A percentile compares a stretch with the other conserved stretches of the same genome.
These are phyloP conservation scores for Chionodraco myersi DNA, from an alignment of 2,113 vertebrate genomes.

Conservation along the genomic window DNA sequence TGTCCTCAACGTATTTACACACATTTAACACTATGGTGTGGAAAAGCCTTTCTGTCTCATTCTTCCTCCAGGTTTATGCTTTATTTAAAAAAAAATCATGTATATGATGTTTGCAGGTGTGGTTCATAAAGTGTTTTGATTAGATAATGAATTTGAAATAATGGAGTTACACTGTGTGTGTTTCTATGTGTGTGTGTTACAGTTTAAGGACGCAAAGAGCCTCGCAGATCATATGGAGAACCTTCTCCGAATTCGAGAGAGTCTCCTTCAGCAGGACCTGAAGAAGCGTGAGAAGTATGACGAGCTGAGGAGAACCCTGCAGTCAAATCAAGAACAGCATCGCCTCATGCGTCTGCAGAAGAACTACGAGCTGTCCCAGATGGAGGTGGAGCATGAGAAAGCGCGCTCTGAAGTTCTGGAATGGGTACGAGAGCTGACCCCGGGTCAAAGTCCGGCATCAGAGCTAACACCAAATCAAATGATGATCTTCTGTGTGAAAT, in stretches of 20 bases:
- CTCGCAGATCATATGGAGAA: conserved; percentile 79
- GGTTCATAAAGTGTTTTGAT: background rate
- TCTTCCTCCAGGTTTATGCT: background rate
- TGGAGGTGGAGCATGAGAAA: conserved; percentile 76
- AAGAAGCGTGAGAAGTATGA: conserved; percentile 65
- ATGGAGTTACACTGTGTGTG: background rate
- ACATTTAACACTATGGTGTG: background rate
- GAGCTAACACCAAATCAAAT: background rate
- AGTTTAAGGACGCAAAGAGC: conserved; percentile 84
- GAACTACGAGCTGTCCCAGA: conserved; percentile 70
- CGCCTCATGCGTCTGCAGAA: conserved; percentile 66
- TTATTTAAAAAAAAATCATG: background rate
- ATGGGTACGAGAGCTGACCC: conserved; percentile 77
- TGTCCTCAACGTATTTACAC: background rate
- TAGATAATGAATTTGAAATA: background rate
- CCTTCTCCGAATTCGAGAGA: conserved; percentile 63
- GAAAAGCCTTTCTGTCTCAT: background rate
- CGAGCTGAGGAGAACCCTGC: conserved; percentile 60
- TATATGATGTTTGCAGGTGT: background rate
- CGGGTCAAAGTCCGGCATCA: background rate
- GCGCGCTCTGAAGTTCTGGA: conserved; percentile 55
- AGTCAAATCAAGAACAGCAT: conserved; percentile 66
- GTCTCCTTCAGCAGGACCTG: conserved; percentile 69
- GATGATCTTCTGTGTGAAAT: background rate
- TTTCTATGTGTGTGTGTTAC: conserved; percentile 24